Percentiles rank a stretch among this genome's conserved stretches.
Evolutionary conservation across 2,113 vertebrate genomes (phyloP).

Genomic region (Leptodactylus fuscus): DNA sequence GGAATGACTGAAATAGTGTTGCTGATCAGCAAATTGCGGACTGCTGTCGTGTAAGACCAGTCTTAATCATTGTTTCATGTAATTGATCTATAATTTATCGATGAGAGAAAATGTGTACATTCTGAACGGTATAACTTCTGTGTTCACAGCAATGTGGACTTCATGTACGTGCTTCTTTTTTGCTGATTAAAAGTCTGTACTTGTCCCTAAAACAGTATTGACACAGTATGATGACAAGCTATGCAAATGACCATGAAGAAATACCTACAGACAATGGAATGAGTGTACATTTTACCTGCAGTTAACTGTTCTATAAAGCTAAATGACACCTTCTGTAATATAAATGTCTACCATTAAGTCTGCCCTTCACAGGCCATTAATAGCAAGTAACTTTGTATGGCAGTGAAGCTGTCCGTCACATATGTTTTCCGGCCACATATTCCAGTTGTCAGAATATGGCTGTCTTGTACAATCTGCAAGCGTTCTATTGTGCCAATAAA

Average conservation of each 20-base stretch:
- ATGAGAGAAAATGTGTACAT: no score
- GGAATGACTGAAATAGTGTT: no score
- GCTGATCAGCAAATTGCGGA: no score
- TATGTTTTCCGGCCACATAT: conserved; percentile 26
- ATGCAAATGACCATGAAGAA: conserved; percentile 25
- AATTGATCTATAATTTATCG: no score
- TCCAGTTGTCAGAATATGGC: conserved; percentile 42
- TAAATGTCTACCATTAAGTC: conserved; percentile 3
- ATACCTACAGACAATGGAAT: background rate
- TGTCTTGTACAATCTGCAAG: conserved; percentile 9
- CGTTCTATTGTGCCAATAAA: conserved; percentile 54
- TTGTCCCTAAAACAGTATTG: no score
- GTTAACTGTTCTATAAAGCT: background rate
- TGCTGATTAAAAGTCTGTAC: no score
- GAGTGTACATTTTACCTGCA: conserved; percentile 10
- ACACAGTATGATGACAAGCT: background rate
- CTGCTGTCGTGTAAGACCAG: no score
- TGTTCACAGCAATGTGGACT: no score
- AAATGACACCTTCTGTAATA: background rate
- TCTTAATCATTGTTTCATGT: no score
- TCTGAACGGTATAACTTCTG: no score
- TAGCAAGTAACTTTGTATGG: background rate
- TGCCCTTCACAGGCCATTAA: conserved; percentile 47
- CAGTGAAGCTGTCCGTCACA: conserved; percentile 28
- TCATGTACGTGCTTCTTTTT: no score